Conservation (phyloP, 2,797 vertebrate genomes). For the Hippoglossus hippoglossus region DNA sequence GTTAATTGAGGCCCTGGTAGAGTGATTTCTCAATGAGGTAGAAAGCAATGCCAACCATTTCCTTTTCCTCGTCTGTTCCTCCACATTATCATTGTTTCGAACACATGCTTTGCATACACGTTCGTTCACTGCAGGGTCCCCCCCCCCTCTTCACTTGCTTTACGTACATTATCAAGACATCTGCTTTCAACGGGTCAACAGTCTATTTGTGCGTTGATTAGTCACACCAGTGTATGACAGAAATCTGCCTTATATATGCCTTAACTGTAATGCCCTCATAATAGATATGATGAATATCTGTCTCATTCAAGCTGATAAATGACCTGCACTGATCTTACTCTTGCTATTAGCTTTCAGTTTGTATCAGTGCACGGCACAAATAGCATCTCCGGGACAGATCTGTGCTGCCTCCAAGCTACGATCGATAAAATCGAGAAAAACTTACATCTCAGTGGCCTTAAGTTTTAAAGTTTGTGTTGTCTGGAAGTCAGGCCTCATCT, state of each 20-base stretch:
- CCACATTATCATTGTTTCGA: slow-evolving; percentile 33
- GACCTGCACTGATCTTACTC: too few species aligned
- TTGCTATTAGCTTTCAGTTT: slow-evolving; percentile 10
- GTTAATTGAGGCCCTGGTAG: neutral
- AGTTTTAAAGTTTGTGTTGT: slow-evolving; percentile 39
- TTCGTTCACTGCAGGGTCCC: slow-evolving; percentile 2
- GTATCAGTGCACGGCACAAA: slow-evolving; percentile 1
- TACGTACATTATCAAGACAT: neutral
- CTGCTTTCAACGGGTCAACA: neutral
- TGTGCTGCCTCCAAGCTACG: slow-evolving; percentile 15
- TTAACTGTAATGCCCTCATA: too few species aligned
- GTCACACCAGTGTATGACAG: too few species aligned
- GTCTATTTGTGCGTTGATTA: too few species aligned
- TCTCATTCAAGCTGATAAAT: neutral
- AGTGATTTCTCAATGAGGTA: neutral
- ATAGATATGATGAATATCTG: neutral
- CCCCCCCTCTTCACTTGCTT: neutral
- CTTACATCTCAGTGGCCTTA: slow-evolving; percentile 16
- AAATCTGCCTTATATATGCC: too few species aligned
- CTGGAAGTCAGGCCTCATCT: slow-evolving; percentile 17
- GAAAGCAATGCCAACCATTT: slow-evolving; percentile 4
- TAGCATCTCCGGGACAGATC: slow-evolving; percentile 3
- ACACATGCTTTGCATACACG: slow-evolving; percentile 36
- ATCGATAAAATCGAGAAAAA: slow-evolving; percentile 32
- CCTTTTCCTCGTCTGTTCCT: neutral